Percentiles rank a stretch among this genome's conserved stretches.
These are phyloP conservation scores for Hoplodrina ambigua DNA, from an alignment of 2,888 invertebrate genomes.

Conservation along the genomic window DNA sequence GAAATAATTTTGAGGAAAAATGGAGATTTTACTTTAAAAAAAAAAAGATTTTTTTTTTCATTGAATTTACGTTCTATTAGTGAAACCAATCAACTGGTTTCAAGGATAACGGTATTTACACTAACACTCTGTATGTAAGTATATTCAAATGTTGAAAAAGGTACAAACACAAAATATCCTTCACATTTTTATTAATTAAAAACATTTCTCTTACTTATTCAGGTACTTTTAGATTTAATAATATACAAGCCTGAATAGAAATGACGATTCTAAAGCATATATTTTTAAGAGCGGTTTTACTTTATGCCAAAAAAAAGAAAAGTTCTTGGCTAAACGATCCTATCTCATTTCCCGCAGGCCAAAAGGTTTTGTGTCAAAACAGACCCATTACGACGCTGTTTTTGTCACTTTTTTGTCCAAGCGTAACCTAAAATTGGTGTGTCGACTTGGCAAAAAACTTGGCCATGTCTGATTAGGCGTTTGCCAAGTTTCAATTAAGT, in stretches of 20 bases:
- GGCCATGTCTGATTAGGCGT: conserved; percentile 42
- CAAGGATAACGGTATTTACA: no score
- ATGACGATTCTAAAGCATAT: neutral
- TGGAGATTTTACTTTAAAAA: no score
- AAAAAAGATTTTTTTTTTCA: no score
- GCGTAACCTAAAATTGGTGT: conserved; percentile 40
- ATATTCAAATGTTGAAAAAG: neutral
- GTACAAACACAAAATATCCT: neutral
- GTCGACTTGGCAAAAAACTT: conserved; percentile 51
- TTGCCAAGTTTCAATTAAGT: conserved; percentile 50
- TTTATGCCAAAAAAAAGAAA: conserved; percentile 18
- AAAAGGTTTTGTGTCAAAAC: conserved; percentile 53
- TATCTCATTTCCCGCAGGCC: conserved; percentile 37
- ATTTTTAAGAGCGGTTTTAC: conserved; percentile 6
- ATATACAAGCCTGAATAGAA: conserved; percentile 1
- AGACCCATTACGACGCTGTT: conserved; percentile 43
- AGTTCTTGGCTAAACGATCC: conserved; percentile 1
- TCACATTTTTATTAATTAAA: neutral
- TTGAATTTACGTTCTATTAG: no score
- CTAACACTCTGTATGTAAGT: no score
- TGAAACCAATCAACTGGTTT: no score
- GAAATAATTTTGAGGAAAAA: no score
- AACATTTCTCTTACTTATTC: neutral
- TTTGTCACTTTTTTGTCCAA: conserved; percentile 52
- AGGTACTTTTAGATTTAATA: neutral